phyloP scores from a whole-genome alignment of 2,888 invertebrate genomes.

The Vanessa cardui region DNA sequence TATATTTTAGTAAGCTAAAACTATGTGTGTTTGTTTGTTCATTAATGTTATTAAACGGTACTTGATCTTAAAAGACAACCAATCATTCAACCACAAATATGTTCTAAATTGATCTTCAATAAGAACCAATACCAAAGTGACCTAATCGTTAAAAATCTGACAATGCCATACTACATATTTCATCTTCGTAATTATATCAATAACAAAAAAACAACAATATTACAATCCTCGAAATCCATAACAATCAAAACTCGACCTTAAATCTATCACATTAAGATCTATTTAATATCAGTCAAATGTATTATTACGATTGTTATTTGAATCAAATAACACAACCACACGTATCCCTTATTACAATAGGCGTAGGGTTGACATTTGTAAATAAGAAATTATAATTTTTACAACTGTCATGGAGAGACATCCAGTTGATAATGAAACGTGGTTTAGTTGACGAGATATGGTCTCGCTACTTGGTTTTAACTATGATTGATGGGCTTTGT shows the following conservation, averaged over 20 bases:
- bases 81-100: background rate
- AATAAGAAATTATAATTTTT: constrained; percentile 26
- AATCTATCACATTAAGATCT: background rate
- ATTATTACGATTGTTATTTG: constrained; percentile 2
- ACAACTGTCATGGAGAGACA: constrained; percentile 36
- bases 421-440: constrained; percentile 31
- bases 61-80: background rate
- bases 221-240: background rate
- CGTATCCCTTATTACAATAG: constrained; percentile 7
- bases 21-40: too few relatives aligned
- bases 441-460: constrained; percentile 26
- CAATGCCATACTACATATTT: constrained; percentile 37
- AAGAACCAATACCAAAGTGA: constrained; percentile 33
- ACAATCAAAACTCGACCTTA: constrained; percentile 13
- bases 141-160: constrained; percentile 38
- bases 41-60: too few relatives aligned
- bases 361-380: constrained; percentile 18
- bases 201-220: constrained; percentile 29
- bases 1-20: too few relatives aligned
- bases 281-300: background rate
- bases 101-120: constrained; percentile 30
- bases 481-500: constrained; percentile 29
- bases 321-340: constrained; percentile 14
- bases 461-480: constrained; percentile 29
- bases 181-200: constrained; percentile 42